A percentile compares a stretch with the other conserved stretches of the same genome.
Conservation (phyloP, 1,140 invertebrate genomes). For the Caenorhabditis brenneri region DNA sequence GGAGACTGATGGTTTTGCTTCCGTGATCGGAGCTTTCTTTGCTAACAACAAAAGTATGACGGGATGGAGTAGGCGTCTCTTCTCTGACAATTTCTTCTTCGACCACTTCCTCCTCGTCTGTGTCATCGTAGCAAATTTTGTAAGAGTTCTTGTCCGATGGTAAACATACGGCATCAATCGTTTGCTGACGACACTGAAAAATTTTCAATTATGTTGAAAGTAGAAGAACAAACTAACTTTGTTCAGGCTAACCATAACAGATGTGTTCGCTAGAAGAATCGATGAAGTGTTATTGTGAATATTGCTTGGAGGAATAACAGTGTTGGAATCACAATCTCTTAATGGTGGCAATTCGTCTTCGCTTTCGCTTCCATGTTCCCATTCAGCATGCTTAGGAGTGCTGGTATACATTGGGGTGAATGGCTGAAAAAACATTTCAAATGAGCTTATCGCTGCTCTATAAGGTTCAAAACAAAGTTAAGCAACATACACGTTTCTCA, state of each 20-base stretch:
- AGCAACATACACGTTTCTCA: not conserved
- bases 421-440: too few relatives aligned
- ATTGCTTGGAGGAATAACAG: not conserved
- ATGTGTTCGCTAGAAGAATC: not conserved
- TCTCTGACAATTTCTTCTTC: not conserved
- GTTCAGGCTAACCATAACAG: not conserved
- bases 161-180: not conserved
- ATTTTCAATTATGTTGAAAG: not conserved
- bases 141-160: not conserved
- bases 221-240: not conserved
- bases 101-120: not conserved
- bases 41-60: not conserved
- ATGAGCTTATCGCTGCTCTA: too few relatives aligned
- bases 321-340: not conserved
- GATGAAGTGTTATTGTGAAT: not conserved
- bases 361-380: not conserved
- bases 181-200: not conserved
- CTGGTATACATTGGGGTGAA: not conserved
- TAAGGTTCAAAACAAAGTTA: not conserved
- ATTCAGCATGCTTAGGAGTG: not conserved
- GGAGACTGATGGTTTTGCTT: not conserved
- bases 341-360: not conserved
- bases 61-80: not conserved
- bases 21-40: not conserved
- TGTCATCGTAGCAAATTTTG: slow-evolving; percentile 24